Evolutionary conservation across 1,140 invertebrate genomes (phyloP).

Genomic region (Bombus haemorrhoidalis): DNA sequence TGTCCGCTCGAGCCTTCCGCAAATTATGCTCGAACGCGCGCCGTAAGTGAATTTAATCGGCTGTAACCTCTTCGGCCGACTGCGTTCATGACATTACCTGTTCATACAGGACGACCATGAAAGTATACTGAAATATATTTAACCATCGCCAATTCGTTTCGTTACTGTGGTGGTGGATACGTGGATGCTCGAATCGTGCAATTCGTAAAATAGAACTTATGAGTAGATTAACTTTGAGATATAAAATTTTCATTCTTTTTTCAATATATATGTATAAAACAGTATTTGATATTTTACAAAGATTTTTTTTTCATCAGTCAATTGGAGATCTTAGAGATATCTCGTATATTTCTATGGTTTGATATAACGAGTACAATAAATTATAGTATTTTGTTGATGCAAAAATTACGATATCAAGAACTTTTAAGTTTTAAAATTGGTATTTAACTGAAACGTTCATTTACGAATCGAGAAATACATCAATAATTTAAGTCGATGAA

Average conservation of each 20-base stretch:
- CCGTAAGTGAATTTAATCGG: slow-evolving; percentile 47
- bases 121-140: not conserved
- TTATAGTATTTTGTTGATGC: not conserved
- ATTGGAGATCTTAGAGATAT: no score
- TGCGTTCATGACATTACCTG: not conserved
- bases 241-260: no score
- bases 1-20: not conserved
- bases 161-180: no score
- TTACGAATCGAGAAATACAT: not conserved
- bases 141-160: not conserved
- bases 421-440: not conserved
- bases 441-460: no score
- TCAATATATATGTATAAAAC: no score
- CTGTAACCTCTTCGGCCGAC: not conserved
- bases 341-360: no score
- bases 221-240: no score
- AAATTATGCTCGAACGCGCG: slow-evolving; percentile 24
- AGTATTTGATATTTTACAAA: no score
- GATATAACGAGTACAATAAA: not conserved
- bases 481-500: not conserved
- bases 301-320: not conserved
- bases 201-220: not conserved
- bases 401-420: not conserved
- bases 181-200: not conserved
- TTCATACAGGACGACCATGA: not conserved